These are phyloP conservation scores for Arrhopalites spinosus DNA, from an alignment of 2,888 invertebrate genomes.

Conservation along the genomic window DNA sequence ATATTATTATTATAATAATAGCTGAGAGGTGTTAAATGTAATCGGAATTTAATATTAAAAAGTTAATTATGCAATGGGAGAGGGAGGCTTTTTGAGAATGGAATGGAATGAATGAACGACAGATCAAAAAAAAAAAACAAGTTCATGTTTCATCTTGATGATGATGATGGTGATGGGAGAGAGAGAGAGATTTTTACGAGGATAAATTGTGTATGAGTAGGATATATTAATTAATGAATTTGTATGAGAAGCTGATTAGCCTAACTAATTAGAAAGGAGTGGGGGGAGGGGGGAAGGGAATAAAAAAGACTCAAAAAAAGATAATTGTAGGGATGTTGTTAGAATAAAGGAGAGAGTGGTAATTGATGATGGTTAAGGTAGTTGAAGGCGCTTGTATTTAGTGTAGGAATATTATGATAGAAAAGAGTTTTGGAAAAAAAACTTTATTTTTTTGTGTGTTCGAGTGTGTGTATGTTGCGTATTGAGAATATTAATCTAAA, in stretches of 20 bases:
- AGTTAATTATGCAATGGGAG: not conserved
- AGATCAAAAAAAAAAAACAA: too few relatives aligned
- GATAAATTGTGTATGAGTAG: not conserved
- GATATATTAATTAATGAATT: not conserved
- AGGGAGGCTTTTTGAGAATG: too few relatives aligned
- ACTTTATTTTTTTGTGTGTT: too few relatives aligned
- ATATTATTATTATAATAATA: not conserved
- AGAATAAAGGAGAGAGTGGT: not conserved
- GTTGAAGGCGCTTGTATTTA: too few relatives aligned
- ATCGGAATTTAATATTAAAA: not conserved
- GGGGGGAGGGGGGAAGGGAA: not conserved
- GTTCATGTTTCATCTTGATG: not conserved
- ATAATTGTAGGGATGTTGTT: too few relatives aligned
- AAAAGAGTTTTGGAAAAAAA: too few relatives aligned
- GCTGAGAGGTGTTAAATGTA: not conserved
- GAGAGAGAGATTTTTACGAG: not conserved
- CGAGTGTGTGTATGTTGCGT: constrained; percentile 13
- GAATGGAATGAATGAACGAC: too few relatives aligned
- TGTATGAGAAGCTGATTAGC: not conserved
- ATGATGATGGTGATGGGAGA: too few relatives aligned
- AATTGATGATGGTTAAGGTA: not conserved
- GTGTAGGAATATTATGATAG: too few relatives aligned
- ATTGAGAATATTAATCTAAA: too few relatives aligned
- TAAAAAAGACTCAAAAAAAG: not conserved
- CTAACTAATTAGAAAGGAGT: not conserved